Evolutionary conservation across 2,797 vertebrate genomes (phyloP).

Genomic region (Valencia hispanica): DNA sequence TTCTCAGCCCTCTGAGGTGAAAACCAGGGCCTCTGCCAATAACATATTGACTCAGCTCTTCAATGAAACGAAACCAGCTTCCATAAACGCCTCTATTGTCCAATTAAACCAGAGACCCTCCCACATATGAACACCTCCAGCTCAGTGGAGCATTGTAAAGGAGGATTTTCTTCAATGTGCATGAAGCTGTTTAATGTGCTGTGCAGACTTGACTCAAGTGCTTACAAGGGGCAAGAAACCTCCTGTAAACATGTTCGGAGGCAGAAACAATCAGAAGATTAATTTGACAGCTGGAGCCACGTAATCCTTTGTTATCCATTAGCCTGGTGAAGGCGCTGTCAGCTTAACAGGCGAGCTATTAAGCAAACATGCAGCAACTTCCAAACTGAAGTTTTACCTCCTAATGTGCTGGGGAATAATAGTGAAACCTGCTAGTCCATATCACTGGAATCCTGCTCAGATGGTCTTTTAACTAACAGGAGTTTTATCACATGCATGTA

Average conservation of each 20-base stretch:
- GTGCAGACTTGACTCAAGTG: slow-evolving; percentile 28
- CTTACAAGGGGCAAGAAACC: slow-evolving; percentile 35
- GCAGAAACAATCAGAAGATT: slow-evolving; percentile 55
- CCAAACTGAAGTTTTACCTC: slow-evolving; percentile 1
- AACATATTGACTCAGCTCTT: slow-evolving; percentile 72
- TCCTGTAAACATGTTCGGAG: slow-evolving; percentile 55
- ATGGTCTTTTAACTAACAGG: not conserved
- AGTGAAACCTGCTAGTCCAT: slow-evolving; percentile 8
- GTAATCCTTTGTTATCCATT: slow-evolving; percentile 47
- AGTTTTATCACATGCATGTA: not conserved
- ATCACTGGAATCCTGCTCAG: not conserved
- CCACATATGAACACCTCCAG: slow-evolving; percentile 15
- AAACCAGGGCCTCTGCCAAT: slow-evolving; percentile 45
- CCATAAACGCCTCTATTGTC: slow-evolving; percentile 67
- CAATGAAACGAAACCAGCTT: slow-evolving; percentile 70
- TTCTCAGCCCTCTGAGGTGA: slow-evolving; percentile 36
- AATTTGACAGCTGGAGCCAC: slow-evolving; percentile 45
- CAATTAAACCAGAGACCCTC: slow-evolving; percentile 58
- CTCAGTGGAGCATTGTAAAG: slow-evolving; percentile 52
- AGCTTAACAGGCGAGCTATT: slow-evolving; percentile 23
- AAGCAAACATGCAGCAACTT: not conserved
- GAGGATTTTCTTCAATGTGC: slow-evolving; percentile 38
- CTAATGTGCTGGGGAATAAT: not conserved
- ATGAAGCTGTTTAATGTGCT: slow-evolving; percentile 32
- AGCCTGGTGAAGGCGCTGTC: slow-evolving; percentile 26